Base-by-base conservation (phyloP, 2,113 vertebrate species). In the Coregonus clupeaformis region DNA sequence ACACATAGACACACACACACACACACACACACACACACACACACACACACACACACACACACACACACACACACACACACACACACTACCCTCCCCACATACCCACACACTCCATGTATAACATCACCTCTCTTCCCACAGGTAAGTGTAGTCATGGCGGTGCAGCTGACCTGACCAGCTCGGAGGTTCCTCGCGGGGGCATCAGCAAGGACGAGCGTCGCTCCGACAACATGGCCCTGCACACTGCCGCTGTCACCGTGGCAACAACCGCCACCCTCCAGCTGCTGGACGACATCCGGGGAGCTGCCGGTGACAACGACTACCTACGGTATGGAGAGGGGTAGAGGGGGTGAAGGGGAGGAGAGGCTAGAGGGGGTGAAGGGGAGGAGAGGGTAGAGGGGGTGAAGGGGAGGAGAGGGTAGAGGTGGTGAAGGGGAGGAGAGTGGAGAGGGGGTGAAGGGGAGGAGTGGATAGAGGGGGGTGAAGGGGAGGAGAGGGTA, bases 121-220 rank as follows among this genome's bases (percentile, higher is more conserved):
- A 60, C 7, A 18, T 45, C n/a, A 6, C 16, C 45, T 52, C n/a
- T 69, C 57, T 55, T 2, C 25, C 74, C 5, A n/a, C 68, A 93
- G 93, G 93, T 74, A 94, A 94, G 85, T 94, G 93, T 49, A 94
- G 93, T 76, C 93, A 94, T 42, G 93, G 93, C 36, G 93, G 92
- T 27, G 27, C 4, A 49, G 22, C 24, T 60, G 93, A 94, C 78
- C 77, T 32, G 24, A 91, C 88, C 0, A 91, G 90, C 74, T 24
- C 57, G 29, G 1, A 1, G 30, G 5, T 25, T 65, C 91, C 92
- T 74, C 69, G 47, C 4, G 90, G 91, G 65, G 91, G 93, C 22
- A 92, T 94, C 73, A 91, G 13, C 81, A 94, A 94, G 82, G 91
- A 93, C 12, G 81, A 90, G 59, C 79, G 81, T 11, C 84, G 24